Evolutionary conservation across 2,888 invertebrate species (phyloP).

Genomic region (Pterobdella sp.): DNA sequence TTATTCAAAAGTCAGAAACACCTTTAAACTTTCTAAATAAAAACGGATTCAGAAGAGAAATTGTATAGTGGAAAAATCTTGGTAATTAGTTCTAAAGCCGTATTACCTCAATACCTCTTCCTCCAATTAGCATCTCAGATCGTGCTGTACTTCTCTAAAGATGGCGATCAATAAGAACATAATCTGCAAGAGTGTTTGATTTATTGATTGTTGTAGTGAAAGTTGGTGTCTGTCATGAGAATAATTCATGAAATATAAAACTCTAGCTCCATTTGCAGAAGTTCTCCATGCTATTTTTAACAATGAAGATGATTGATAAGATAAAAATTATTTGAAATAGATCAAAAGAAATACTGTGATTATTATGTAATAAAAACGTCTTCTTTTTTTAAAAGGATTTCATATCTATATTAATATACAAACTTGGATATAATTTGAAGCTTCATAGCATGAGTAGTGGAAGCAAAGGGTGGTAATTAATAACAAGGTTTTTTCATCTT

Average conservation of each 20-base stretch:
- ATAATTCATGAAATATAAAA: not conserved
- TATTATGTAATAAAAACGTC: not conserved
- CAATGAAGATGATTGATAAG: not conserved
- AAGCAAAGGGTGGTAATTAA: too few relatives aligned
- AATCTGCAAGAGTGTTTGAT: conserved; percentile 5
- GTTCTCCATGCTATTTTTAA: not conserved
- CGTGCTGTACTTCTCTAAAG: not conserved
- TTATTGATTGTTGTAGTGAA: not conserved
- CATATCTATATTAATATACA: too few relatives aligned
- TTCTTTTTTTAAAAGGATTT: too few relatives aligned
- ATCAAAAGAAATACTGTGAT: not conserved
- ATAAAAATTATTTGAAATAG: not conserved
- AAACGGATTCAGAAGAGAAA: too few relatives aligned
- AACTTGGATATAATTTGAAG: too few relatives aligned
- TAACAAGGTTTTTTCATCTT: too few relatives aligned
- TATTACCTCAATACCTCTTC: conserved; percentile 14
- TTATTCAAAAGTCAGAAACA: too few relatives aligned
- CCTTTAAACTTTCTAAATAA: too few relatives aligned
- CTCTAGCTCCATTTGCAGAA: not conserved
- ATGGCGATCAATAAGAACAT: not conserved
- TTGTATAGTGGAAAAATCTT: too few relatives aligned
- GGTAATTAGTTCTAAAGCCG: too few relatives aligned
- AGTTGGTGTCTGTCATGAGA: not conserved
- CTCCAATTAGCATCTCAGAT: not conserved
- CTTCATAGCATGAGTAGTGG: too few relatives aligned